Evolutionary conservation across 2,797 vertebrate species (phyloP).

Genomic region (Botia kubotai): DNA sequence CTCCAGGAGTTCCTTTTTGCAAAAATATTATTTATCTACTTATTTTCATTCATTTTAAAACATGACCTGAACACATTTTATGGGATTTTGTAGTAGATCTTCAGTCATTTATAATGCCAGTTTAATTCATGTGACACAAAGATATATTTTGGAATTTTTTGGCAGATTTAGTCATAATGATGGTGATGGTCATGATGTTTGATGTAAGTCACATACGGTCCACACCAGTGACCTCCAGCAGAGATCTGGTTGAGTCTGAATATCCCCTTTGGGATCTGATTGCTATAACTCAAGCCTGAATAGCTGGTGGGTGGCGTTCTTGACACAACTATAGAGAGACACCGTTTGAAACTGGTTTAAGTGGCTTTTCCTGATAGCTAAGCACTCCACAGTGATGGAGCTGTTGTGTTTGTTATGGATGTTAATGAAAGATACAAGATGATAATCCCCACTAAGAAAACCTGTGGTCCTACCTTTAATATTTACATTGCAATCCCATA

Average conservation of each 20-base stretch:
- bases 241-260: background rate
- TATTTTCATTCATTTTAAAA: too few species aligned
- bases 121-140: background rate
- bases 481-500: too few species aligned
- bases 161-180: background rate
- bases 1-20: too few species aligned
- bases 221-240: background rate
- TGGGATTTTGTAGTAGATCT: too few species aligned
- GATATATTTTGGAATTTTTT: background rate
- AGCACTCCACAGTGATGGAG: too few species aligned
- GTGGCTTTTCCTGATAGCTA: too few species aligned
- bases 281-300: background rate
- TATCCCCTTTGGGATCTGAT: background rate
- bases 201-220: background rate
- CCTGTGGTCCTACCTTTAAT: background rate
- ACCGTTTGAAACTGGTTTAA: background rate
- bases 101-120: background rate
- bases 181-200: background rate
- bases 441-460: too few species aligned
- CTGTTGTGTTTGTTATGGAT: too few species aligned
- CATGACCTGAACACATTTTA: too few species aligned
- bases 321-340: background rate
- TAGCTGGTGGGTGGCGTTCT: background rate
- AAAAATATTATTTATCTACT: too few species aligned
- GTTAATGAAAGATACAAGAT: too few species aligned